phyloP scores from a whole-genome alignment of 2,797 vertebrate genomes.

The Melanotaenia boesemani region DNA sequence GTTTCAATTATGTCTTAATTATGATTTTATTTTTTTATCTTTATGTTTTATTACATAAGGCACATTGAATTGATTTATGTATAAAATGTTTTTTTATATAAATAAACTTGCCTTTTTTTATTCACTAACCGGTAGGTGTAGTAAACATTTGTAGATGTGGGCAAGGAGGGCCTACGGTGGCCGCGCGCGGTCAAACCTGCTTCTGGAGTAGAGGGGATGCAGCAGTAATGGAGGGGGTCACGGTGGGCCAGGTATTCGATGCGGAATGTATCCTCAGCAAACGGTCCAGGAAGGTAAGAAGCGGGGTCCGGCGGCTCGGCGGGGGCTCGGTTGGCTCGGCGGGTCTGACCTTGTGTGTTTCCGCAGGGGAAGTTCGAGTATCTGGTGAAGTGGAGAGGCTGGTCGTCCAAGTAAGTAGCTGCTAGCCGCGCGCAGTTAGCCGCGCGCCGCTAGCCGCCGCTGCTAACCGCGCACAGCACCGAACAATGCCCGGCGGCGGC shows the following conservation, averaged over 20 bases:
- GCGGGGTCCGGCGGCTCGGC: neutral
- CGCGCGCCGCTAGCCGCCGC: conserved; percentile 49
- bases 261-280: conserved; percentile 95
- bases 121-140: too few relatives aligned
- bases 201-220: conserved; percentile 4
- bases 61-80: too few relatives aligned
- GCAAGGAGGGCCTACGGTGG: conserved; percentile 49
- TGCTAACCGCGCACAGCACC: conserved; percentile 47
- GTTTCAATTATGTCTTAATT: too few relatives aligned
- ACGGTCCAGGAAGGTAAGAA: conserved; percentile 89
- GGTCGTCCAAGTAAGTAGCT: conserved; percentile 94
- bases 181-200: conserved; percentile 37
- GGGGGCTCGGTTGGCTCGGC: neutral
- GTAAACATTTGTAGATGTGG: neutral
- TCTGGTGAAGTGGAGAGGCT: conserved; percentile 95
- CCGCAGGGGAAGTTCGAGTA: conserved; percentile 93
- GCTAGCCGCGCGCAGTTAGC: conserved; percentile 59
- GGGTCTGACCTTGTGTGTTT: conserved; percentile 36
- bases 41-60: too few relatives aligned
- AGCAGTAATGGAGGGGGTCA: conserved; percentile 81
- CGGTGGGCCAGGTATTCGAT: conserved; percentile 93
- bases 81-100: too few relatives aligned
- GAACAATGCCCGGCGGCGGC: conserved; percentile 45
- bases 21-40: too few relatives aligned
- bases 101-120: too few relatives aligned